Evolutionary conservation across 2,888 invertebrate species (phyloP), one percentile per base, ranked within the genome.

Genomic region (Ophioninae sp.): DNA sequence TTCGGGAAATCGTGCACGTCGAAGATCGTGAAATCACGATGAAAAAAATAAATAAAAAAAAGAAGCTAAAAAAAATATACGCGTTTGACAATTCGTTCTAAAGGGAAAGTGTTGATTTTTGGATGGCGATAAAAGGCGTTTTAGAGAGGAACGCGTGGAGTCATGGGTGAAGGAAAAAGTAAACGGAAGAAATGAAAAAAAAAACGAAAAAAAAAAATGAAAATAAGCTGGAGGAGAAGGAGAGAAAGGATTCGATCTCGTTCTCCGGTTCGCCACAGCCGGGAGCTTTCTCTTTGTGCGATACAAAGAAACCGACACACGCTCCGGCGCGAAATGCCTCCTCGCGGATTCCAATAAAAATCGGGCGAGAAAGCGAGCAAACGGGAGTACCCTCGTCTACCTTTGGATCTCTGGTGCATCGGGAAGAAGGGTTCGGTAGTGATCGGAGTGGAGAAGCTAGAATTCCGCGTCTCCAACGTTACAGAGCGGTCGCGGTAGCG

Each of bases 311-410:
- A 69, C 69, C 39, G 9, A 56, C 65, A 56, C 30, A 37, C 41
- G 74, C 41, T 68, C 20, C 37, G 41, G 69, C 22, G 75, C n/a
- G 30, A 77, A 81, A 81, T 73, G 65, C 72, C 77, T 73, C 67
- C 56, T 67, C 67, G 51, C 51, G 72, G 67, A 81, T 81, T 61
- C 67, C 72, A 81, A 77, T 77, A 76, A 81, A 74, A 79, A 71
- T 76, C 63, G 71, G 22, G 64, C 22, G 58, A 64, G 64, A 75
- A 37, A 22, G 20, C 41, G n/a, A 72, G 30, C 17, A 56, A 68
- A 61, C 8, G 20, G 22, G 56, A 37, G 9, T 30, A 10, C n/a
- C 44, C 41, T 20, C 74, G 17, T 41, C 61, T 51, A 44, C 22
- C 67, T n/a, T 44, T 44, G 59, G 44, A 58, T 51, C 44, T 37